These are phyloP conservation scores for Setipinna tenuifilis DNA, from an alignment of 2,797 vertebrate species.

Conservation along the genomic window DNA sequence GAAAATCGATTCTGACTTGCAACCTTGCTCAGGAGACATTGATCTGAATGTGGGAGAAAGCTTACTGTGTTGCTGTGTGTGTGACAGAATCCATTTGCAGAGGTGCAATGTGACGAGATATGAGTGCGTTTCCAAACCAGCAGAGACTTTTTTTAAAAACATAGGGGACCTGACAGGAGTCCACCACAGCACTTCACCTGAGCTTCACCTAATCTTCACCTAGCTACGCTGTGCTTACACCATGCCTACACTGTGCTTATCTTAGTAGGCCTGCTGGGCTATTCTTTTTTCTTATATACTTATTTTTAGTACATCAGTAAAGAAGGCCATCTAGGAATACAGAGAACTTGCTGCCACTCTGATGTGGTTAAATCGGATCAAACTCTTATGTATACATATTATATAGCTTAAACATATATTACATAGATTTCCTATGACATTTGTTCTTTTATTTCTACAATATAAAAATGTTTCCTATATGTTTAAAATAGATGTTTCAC, in stretches of 20 bases:
- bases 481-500: too few relatives aligned
- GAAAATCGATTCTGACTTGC: slow-evolving; percentile 13
- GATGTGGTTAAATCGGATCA: neutral
- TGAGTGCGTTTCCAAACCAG: neutral
- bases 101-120: neutral
- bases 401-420: too few relatives aligned
- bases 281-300: too few relatives aligned
- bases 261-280: too few relatives aligned
- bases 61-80: neutral
- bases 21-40: slow-evolving; percentile 16
- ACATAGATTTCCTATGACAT: too few relatives aligned
- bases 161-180: neutral
- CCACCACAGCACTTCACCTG: neutral
- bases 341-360: too few relatives aligned
- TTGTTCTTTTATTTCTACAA: too few relatives aligned
- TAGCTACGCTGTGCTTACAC: neutral
- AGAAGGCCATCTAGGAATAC: too few relatives aligned
- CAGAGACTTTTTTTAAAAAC: neutral
- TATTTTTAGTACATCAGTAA: too few relatives aligned
- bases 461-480: too few relatives aligned
- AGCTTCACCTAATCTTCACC: neutral
- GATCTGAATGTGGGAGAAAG: neutral
- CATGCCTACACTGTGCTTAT: too few relatives aligned
- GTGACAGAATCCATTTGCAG: neutral
- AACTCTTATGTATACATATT: too few relatives aligned